A percentile compares a stretch with the other conserved stretches of the same genome.
phyloP scores from a whole-genome alignment of 92 coral and sea anemone genomes.

The Paramuricea clavata region DNA sequence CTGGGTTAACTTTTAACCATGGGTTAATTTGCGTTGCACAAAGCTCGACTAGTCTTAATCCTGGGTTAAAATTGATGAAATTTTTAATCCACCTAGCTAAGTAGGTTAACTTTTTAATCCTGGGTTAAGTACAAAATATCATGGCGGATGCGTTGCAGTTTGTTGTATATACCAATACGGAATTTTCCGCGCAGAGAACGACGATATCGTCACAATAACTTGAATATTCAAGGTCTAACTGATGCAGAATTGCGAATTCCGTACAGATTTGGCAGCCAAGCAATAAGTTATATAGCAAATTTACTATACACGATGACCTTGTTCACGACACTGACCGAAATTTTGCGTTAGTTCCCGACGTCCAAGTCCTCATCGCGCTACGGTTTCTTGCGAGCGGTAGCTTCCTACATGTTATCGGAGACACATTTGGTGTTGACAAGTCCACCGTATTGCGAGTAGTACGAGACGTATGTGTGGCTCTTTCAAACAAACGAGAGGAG shows the following conservation, averaged over 20 bases:
- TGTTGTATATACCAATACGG: conserved; percentile 22
- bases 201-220: not conserved
- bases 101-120: conserved; percentile 19
- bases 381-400: not conserved
- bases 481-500: conserved; percentile 1
- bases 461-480: conserved; percentile 4
- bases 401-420: not conserved
- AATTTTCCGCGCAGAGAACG: conserved; percentile 1
- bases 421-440: conserved; percentile 4
- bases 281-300: not conserved
- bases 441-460: not conserved
- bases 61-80: not conserved
- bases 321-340: conserved; percentile 15
- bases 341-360: not conserved
- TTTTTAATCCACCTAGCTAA: conserved; percentile 12
- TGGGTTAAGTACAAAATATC: not conserved
- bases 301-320: conserved; percentile 9
- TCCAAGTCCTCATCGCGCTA: too few relatives aligned
- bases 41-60: not conserved
- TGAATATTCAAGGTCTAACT: not conserved
- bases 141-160: conserved; percentile 7
- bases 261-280: not conserved
- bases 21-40: conserved; percentile 13
- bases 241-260: not conserved
- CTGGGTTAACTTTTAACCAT: not conserved